These are phyloP conservation scores for Telenomus remus DNA, from an alignment of 1,140 invertebrate genomes.

Conservation along the genomic window DNA sequence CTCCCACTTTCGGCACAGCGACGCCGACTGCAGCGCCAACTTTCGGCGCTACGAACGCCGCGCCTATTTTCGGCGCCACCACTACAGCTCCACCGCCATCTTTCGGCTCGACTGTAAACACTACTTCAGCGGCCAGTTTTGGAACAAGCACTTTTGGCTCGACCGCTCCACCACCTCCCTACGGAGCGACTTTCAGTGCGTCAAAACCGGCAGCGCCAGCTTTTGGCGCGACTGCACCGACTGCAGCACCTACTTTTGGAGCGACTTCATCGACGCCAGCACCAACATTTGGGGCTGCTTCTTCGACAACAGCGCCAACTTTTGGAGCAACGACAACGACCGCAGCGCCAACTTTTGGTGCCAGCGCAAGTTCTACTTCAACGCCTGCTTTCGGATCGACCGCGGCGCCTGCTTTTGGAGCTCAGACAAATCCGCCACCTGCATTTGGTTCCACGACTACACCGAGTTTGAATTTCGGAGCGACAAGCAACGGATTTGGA, in stretches of 20 bases:
- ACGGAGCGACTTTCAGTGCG: slow-evolving; percentile 16
- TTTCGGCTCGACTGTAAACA: slow-evolving; percentile 15
- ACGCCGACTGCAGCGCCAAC: slow-evolving; percentile 5
- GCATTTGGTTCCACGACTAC: slow-evolving; percentile 27
- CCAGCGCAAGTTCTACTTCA: slow-evolving; percentile 3
- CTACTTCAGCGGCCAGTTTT: slow-evolving; percentile 2
- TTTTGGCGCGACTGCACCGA: not conserved
- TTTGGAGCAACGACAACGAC: slow-evolving; percentile 10
- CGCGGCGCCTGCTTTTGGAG: slow-evolving; percentile 5
- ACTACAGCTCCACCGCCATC: slow-evolving; percentile 11
- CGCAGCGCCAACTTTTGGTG: slow-evolving; percentile 31
- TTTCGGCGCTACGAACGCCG: slow-evolving; percentile 10
- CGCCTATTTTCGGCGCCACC: slow-evolving; percentile 12
- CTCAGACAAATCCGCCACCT: slow-evolving; percentile 13
- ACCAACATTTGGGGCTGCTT: slow-evolving; percentile 20
- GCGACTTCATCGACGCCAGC: slow-evolving; percentile 19
- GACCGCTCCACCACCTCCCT: slow-evolving; percentile 12
- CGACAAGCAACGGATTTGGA: slow-evolving; percentile 24
- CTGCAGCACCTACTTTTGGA: slow-evolving; percentile 29
- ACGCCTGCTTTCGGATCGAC: slow-evolving; percentile 5
- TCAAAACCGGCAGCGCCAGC: not conserved
- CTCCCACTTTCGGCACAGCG: slow-evolving; percentile 11
- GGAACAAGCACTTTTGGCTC: slow-evolving; percentile 5
- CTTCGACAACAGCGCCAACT: slow-evolving; percentile 4
- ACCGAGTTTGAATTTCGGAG: slow-evolving; percentile 33